A percentile compares a stretch with the other conserved stretches of the same genome.
Evolutionary conservation across 2,888 invertebrate species (phyloP).

Genomic region (Brenthis ino): DNA sequence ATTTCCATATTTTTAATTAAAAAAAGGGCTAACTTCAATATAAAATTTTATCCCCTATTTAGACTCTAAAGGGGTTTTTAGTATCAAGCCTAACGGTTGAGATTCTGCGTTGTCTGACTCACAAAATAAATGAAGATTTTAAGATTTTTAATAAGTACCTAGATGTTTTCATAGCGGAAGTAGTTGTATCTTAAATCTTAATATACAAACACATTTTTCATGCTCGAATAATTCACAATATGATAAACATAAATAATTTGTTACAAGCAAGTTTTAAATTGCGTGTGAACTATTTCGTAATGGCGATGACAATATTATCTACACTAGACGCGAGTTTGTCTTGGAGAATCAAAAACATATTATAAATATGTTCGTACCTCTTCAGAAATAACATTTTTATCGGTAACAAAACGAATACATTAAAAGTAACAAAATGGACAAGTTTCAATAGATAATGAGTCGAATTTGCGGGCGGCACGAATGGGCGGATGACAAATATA

Average conservation of each 20-base stretch:
- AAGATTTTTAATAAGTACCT: no score
- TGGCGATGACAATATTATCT: conserved; percentile 10
- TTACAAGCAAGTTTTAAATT: conserved; percentile 17
- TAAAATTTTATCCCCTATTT: no score
- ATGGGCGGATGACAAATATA: conserved; percentile 23
- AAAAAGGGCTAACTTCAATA: no score
- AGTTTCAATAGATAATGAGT: neutral
- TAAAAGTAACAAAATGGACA: neutral
- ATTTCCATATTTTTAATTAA: no score
- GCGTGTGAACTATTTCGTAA: conserved; percentile 29
- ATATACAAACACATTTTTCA: neutral
- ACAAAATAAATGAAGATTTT: no score
- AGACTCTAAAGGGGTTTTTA: no score
- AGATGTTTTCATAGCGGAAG: neutral
- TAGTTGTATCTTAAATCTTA: neutral
- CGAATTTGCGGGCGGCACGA: conserved; percentile 4
- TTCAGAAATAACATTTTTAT: conserved; percentile 3
- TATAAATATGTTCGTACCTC: conserved; percentile 10
- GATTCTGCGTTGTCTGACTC: no score
- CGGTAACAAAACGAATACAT: conserved; percentile 2
- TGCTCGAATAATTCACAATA: neutral
- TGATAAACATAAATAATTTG: conserved; percentile 6
- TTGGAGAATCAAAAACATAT: conserved; percentile 2
- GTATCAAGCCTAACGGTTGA: no score
- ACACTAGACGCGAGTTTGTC: conserved; percentile 15